Evolutionary conservation across 2,797 vertebrate species (phyloP).

Genomic region (Geotrypetes seraphini): DNA sequence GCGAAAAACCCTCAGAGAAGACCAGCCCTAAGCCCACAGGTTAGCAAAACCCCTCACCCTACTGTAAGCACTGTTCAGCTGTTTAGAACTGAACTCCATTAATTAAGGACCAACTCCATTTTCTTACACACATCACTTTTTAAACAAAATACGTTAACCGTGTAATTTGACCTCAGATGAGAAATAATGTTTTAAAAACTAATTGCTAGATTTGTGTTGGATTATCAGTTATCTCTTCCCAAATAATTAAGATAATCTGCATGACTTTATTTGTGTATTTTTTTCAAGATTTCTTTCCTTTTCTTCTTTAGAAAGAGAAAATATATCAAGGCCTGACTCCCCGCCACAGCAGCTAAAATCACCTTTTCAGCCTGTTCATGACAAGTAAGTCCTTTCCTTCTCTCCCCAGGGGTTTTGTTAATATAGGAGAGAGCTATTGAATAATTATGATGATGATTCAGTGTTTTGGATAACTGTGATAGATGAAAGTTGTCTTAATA

Average conservation of each 20-base stretch:
- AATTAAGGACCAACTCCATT: no score
- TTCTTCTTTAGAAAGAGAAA: slow-evolving; percentile 72
- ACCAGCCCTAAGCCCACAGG: slow-evolving; percentile 92
- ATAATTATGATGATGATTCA: slow-evolving; percentile 13
- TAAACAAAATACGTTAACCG: no score
- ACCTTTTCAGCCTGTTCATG: slow-evolving; percentile 84
- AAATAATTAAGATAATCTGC: no score
- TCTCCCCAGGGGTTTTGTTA: slow-evolving; percentile 30
- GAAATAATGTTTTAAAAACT: no score
- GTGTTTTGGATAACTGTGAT: no score
- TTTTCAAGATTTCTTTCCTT: background rate
- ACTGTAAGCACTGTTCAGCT: background rate
- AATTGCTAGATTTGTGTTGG: no score
- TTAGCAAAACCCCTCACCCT: slow-evolving; percentile 36
- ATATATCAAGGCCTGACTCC: slow-evolving; percentile 72
- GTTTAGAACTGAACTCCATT: no score
- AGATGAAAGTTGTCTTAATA: no score
- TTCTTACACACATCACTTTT: no score
- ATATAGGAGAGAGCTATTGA: slow-evolving; percentile 22
- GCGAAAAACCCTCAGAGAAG: slow-evolving; percentile 69
- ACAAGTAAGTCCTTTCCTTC: slow-evolving; percentile 74
- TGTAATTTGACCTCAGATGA: no score
- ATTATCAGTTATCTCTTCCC: no score
- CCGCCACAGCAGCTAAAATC: slow-evolving; percentile 81
- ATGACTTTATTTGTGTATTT: no score